A percentile compares a stretch with the other conserved stretches of the same genome.
Conservation (phyloP, 2,113 vertebrate species). For the Phasianus colchicus region DNA sequence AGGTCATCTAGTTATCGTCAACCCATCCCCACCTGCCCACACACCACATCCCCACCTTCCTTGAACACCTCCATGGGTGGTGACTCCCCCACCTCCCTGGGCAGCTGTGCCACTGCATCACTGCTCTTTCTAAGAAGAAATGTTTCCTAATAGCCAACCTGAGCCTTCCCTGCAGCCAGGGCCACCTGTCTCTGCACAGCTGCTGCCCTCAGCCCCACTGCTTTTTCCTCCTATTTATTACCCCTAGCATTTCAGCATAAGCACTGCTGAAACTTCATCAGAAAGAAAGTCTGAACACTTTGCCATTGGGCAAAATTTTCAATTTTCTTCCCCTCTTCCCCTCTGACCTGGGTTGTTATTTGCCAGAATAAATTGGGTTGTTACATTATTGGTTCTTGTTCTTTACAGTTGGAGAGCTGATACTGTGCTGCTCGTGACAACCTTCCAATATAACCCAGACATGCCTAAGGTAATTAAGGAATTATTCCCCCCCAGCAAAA, state of each 20-base stretch:
- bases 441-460: constrained; percentile 47
- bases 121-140: too few species aligned
- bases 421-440: constrained; percentile 19
- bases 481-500: constrained; percentile 26
- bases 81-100: too few species aligned
- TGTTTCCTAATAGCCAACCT: too few species aligned
- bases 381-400: constrained; percentile 31
- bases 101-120: too few species aligned
- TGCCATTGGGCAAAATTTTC: constrained; percentile 31
- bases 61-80: too few species aligned
- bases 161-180: neutral
- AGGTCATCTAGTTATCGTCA: too few species aligned
- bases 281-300: neutral
- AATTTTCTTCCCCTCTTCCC: neutral
- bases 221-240: neutral
- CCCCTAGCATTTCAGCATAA: neutral
- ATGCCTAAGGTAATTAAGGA: constrained; percentile 56
- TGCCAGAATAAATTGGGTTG: constrained; percentile 38
- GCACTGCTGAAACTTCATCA: neutral
- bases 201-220: neutral
- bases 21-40: too few species aligned
- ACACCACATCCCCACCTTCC: too few species aligned
- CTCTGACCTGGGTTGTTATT: constrained; percentile 14
- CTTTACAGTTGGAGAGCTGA: neutral
- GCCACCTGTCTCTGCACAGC: neutral